phyloP scores from a whole-genome alignment of 1,140 invertebrate genomes.

The Cyclina sinensis region DNA sequence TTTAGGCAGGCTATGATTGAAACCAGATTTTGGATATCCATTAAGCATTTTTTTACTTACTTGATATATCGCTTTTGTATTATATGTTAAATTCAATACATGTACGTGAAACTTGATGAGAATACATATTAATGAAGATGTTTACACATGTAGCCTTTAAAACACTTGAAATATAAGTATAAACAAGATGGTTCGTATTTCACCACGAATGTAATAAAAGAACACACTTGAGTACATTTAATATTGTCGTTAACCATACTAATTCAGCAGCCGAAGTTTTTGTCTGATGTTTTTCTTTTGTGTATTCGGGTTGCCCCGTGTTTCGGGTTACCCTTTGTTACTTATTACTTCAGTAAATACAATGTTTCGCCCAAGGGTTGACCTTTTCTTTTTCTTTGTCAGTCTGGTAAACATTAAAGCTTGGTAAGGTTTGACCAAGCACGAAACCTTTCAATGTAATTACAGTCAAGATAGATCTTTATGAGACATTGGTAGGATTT shows the following conservation, averaged over 20 bases:
- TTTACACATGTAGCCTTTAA: too few relatives aligned
- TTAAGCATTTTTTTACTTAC: too few relatives aligned
- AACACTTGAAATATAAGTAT: too few relatives aligned
- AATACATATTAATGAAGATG: too few relatives aligned
- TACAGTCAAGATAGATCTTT: not conserved
- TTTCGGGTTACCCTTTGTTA: not conserved
- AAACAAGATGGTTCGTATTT: too few relatives aligned
- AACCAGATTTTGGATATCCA: too few relatives aligned
- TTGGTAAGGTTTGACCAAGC: not conserved
- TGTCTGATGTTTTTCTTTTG: not conserved
- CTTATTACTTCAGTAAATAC: not conserved
- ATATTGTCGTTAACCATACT: not conserved
- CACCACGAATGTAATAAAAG: too few relatives aligned
- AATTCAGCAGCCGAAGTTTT: not conserved
- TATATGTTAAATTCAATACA: too few relatives aligned
- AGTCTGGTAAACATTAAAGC: not conserved
- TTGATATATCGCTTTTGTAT: too few relatives aligned
- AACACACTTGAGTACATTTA: too few relatives aligned
- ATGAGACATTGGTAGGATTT: constrained; percentile 2
- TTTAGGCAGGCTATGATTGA: too few relatives aligned
- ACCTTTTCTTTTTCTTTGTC: not conserved
- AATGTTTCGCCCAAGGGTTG: not conserved
- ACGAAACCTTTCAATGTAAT: not conserved
- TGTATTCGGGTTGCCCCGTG: not conserved
- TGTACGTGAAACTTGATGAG: too few relatives aligned